Evolutionary conservation across 35 echinoderm and acorn worm genomes (phyloP).

Genomic region (Apostichopus parvimensis): DNA sequence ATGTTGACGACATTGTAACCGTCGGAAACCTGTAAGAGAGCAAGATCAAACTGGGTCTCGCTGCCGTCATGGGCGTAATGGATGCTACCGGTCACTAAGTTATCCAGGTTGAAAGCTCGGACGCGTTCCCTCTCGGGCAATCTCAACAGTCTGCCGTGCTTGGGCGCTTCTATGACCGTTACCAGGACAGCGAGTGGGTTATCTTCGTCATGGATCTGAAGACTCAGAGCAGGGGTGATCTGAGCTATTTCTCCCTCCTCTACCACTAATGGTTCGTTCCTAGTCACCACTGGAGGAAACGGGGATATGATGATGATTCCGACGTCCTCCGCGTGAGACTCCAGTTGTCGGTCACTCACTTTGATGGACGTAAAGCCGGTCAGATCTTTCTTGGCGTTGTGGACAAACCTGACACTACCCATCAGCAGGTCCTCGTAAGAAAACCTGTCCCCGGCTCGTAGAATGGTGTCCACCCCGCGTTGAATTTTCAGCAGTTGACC

Average conservation of each 20-base stretch:
- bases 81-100: constrained; percentile 59
- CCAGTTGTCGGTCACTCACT: constrained; percentile 80
- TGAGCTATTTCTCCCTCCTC: constrained; percentile 76
- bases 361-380: constrained; percentile 72
- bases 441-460: constrained; percentile 68
- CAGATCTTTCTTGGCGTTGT: constrained; percentile 61
- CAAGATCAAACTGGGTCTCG: constrained; percentile 77
- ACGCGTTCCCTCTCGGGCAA: constrained; percentile 61
- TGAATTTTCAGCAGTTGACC: constrained; percentile 85
- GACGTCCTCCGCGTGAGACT: constrained; percentile 65
- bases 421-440: constrained; percentile 71
- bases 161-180: constrained; percentile 77
- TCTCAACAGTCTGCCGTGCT: constrained; percentile 73
- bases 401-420: constrained; percentile 76
- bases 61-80: constrained; percentile 87
- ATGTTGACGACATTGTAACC: constrained; percentile 91
- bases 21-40: constrained; percentile 86
- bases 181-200: constrained; percentile 75
- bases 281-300: constrained; percentile 69
- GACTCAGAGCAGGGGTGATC: constrained; percentile 65
- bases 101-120: constrained; percentile 62
- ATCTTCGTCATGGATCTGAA: constrained; percentile 91
- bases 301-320: constrained; percentile 83
- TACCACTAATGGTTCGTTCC: constrained; percentile 88
- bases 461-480: constrained; percentile 59